Evolutionary conservation across 2,113 vertebrate species (phyloP).

Genomic region (Mobula hypostoma): DNA sequence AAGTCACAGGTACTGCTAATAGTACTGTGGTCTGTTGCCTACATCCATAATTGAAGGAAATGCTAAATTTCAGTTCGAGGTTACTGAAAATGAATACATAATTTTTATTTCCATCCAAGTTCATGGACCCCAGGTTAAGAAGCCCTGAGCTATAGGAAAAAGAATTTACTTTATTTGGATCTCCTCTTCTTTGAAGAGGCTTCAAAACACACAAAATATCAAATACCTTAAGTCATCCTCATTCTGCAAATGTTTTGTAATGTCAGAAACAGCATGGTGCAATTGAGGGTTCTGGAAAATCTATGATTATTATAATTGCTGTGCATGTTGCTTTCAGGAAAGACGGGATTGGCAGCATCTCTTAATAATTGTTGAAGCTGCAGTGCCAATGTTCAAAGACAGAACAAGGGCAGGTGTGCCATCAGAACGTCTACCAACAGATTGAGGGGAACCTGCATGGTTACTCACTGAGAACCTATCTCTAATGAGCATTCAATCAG

Average conservation of each 20-base stretch:
- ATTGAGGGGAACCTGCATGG: conserved; percentile 10
- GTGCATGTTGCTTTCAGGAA: neutral
- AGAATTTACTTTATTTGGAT: neutral
- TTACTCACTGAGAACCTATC: conserved; percentile 21
- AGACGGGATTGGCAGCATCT: neutral
- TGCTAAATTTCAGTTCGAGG: too few species aligned
- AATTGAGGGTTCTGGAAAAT: neutral
- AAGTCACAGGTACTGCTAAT: too few species aligned
- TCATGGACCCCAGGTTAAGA: too few species aligned
- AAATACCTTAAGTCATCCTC: neutral
- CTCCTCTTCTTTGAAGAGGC: neutral
- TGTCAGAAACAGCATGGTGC: neutral
- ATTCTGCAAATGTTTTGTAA: neutral
- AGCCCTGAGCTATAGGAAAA: neutral
- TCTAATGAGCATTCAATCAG: conserved; percentile 26
- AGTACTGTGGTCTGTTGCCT: too few species aligned
- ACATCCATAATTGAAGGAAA: too few species aligned
- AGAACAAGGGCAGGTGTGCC: conserved; percentile 29
- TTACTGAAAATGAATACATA: too few species aligned
- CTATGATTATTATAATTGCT: neutral
- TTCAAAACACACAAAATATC: neutral
- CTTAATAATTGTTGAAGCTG: neutral
- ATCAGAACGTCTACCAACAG: conserved; percentile 14
- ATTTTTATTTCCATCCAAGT: too few species aligned
- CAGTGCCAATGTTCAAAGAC: neutral